Evolutionary conservation across 2,888 invertebrate species (phyloP), one percentile per base, ranked within the genome.

Genomic region (Cephus spinipes): DNA sequence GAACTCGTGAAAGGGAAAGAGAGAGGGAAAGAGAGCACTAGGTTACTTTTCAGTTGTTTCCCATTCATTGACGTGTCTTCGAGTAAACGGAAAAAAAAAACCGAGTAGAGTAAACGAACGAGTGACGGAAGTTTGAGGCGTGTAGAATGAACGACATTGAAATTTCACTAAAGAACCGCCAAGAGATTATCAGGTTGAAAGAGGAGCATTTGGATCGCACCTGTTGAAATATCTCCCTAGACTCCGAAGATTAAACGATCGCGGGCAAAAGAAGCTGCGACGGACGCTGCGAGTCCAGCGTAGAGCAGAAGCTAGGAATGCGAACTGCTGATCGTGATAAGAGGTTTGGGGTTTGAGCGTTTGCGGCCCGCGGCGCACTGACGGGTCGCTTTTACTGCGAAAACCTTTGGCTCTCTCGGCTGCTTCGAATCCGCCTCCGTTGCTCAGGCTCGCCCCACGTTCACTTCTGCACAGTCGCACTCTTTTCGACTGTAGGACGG

Each of bases 351-450:
- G 71, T 33, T 71, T 30, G 15, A 71, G 31, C 31, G 71, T 31
- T 71, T 71, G 71, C 71, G 71, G 71, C 71, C 32, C 71, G 71
- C n/a, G 32, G 71, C 71, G 32, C 30, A 71, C 71, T 71, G 71
- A 23, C 71, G 31, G 71, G 12, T 15, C 71, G 71, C 71, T 71
- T 71, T 33, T 33, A 33, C 71, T 71, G 31, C 11, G 71, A 71
- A 71, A 71, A 71, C 31, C 71, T 71, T 33, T 33, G 6, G 32
- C 71, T 31, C 71, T 31, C 71, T 30, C 23, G 15, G 40, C 71
- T 30, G 71, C 71, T 71, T 71, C 71, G 30, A 71, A 30, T 71
- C 31, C 71, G 71, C 31, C 31, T 30, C 40, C 40, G 15, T 9
- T 9, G 40, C 40, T 55, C 40, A 33, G 71, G 32, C 31, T 32